These are phyloP conservation scores for Tetragonula carbonaria DNA, from an alignment of 2,888 invertebrate genomes.

Conservation along the genomic window DNA sequence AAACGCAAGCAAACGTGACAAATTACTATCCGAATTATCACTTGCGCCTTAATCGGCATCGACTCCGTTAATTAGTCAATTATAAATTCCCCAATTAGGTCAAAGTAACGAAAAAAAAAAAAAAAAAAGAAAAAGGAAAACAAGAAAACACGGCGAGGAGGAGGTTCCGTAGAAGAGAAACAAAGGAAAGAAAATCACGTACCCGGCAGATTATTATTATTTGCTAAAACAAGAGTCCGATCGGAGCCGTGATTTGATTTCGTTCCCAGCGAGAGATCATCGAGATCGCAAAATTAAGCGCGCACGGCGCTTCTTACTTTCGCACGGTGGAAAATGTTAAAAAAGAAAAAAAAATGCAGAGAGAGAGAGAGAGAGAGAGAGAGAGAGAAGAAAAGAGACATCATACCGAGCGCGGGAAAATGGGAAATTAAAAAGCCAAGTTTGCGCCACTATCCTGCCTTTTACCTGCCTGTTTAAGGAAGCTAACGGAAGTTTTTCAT, in stretches of 20 bases:
- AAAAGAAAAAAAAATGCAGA: constrained; percentile 38
- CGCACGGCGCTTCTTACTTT: constrained; percentile 36
- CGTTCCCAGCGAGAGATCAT: constrained; percentile 14
- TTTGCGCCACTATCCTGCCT: constrained; percentile 29
- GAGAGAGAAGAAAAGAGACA: neutral
- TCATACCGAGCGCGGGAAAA: constrained; percentile 54
- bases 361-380: too few relatives aligned
- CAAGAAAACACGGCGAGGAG: neutral
- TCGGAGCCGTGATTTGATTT: constrained; percentile 12
- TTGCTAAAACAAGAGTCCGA: constrained; percentile 11
- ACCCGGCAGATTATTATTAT: constrained; percentile 13
- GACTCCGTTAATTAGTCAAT: too few relatives aligned
- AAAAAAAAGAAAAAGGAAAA: too few relatives aligned
- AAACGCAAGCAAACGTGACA: too few relatives aligned
- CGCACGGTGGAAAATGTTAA: constrained; percentile 31
- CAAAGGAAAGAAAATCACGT: neutral
- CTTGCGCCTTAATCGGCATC: too few relatives aligned
- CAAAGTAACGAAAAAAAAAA: neutral
- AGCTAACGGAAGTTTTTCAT: constrained; percentile 58
- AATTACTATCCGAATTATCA: too few relatives aligned
- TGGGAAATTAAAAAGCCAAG: constrained; percentile 38
- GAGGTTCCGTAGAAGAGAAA: neutral
- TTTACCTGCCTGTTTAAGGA: constrained; percentile 45
- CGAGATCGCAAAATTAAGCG: constrained; percentile 21
- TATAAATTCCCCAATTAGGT: neutral